A percentile compares a stretch with the other conserved stretches of the same genome.
These are phyloP conservation scores for Miltochrista miniata DNA, from an alignment of 2,888 invertebrate species.

Conservation along the genomic window DNA sequence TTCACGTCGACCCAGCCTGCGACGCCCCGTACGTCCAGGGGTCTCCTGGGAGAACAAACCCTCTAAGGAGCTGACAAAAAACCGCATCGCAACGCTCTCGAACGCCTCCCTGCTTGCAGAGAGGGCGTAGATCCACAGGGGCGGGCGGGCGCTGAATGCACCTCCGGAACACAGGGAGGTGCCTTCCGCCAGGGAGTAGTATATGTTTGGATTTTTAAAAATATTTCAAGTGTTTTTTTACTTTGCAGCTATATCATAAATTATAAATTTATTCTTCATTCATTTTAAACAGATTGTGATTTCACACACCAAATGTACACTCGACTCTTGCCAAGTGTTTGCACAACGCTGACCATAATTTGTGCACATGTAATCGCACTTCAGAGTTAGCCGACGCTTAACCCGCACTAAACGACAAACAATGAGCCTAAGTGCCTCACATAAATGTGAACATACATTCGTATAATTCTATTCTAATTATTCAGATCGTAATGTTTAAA, in stretches of 20 bases:
- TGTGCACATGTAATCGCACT: slow-evolving; percentile 16
- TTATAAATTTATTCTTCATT: too few species aligned
- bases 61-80: slow-evolving; percentile 5
- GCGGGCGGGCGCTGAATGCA: too few species aligned
- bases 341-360: slow-evolving; percentile 14
- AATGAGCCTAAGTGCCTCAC: background rate
- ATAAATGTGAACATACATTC: background rate
- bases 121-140: too few species aligned
- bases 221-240: too few species aligned
- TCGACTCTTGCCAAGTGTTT: slow-evolving; percentile 12
- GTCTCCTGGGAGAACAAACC: background rate
- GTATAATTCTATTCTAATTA: slow-evolving; percentile 1
- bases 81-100: too few species aligned
- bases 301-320: slow-evolving; percentile 11
- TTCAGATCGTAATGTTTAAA: background rate
- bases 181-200: too few species aligned
- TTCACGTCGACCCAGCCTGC: too few species aligned
- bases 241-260: too few species aligned
- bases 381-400: background rate
- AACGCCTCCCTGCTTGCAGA: too few species aligned
- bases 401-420: slow-evolving; percentile 3
- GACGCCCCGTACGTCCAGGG: background rate
- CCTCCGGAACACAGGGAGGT: too few species aligned
- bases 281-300: too few species aligned
- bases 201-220: too few species aligned